Evolutionary conservation across 2,888 invertebrate genomes (phyloP).

Genomic region (Eupithecia subumbrata): DNA sequence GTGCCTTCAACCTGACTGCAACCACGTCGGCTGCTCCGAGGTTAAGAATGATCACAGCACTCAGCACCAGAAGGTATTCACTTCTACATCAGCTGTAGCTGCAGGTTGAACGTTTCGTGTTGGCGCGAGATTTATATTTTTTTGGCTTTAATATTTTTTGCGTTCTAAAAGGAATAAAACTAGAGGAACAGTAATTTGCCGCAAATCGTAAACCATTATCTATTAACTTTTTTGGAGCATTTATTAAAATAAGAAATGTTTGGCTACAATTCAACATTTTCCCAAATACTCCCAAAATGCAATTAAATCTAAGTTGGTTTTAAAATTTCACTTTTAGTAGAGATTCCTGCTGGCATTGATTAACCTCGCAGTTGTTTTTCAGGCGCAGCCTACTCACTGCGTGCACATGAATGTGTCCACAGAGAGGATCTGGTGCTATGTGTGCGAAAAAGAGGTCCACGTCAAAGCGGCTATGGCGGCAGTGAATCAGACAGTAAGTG

Average conservation of each 20-base stretch:
- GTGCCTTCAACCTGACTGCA: constrained; percentile 91
- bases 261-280: no score
- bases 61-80: constrained; percentile 87
- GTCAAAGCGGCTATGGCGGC: constrained; percentile 65
- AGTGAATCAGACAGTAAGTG: background rate
- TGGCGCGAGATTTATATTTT: no score
- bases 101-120: no score
- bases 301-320: no score
- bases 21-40: constrained; percentile 93
- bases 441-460: constrained; percentile 93
- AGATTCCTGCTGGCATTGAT: background rate
- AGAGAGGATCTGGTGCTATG: constrained; percentile 94
- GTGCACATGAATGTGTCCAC: constrained; percentile 94
- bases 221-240: no score
- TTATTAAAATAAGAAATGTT: no score
- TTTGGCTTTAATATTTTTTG: no score
- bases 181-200: no score
- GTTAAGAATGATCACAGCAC: constrained; percentile 93
- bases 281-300: no score
- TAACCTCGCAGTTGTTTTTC: constrained; percentile 40
- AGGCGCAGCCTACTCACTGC: constrained; percentile 88
- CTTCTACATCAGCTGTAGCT: background rate
- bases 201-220: no score
- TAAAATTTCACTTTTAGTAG: background rate
- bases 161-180: no score